Percentiles rank a stretch among this genome's conserved stretches.
phyloP scores from a whole-genome alignment of 2,113 vertebrate species.

The Cheilinus undulatus region DNA sequence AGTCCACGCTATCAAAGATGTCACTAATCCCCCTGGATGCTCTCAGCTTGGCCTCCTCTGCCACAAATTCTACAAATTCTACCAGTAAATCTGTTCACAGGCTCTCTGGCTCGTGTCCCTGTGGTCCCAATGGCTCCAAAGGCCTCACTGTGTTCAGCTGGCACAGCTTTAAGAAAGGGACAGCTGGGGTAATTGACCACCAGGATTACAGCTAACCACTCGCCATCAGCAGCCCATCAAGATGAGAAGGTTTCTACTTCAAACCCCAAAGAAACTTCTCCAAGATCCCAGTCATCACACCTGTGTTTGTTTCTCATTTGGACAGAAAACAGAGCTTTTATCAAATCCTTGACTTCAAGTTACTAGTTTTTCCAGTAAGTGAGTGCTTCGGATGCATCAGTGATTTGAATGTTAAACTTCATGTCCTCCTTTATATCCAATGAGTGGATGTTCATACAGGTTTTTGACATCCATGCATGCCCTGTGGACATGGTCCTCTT shows the following conservation, averaged over 20 bases:
- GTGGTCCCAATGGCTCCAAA: conserved; percentile 52
- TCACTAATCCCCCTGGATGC: conserved; percentile 60
- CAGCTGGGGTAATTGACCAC: conserved; percentile 78
- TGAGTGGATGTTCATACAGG: conserved; percentile 49
- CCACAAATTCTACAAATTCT: conserved; percentile 50
- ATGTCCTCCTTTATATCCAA: conserved; percentile 42
- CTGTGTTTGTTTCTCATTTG: conserved; percentile 59
- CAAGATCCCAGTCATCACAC: conserved; percentile 56
- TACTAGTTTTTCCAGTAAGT: conserved; percentile 46
- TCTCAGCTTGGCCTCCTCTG: conserved; percentile 36
- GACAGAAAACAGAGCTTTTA: conserved; percentile 55
- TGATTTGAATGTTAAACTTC: conserved; percentile 26
- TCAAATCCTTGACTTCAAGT: conserved; percentile 47
- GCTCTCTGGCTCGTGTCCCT: conserved; percentile 39
- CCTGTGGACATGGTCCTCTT: conserved; percentile 41
- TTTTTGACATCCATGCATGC: conserved; percentile 41
- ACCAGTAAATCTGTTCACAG: conserved; percentile 39
- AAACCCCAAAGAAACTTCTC: conserved; percentile 45
- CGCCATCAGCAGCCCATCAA: conserved; percentile 66
- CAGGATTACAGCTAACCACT: conserved; percentile 65
- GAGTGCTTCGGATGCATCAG: conserved; percentile 33
- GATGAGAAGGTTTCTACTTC: conserved; percentile 62
- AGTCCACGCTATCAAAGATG: conserved; percentile 52
- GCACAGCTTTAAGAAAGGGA: conserved; percentile 52
- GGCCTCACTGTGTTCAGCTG: conserved; percentile 67